Evolutionary conservation across 2,888 invertebrate genomes (phyloP).

Genomic region (Nephrotoma guestfalica): DNA sequence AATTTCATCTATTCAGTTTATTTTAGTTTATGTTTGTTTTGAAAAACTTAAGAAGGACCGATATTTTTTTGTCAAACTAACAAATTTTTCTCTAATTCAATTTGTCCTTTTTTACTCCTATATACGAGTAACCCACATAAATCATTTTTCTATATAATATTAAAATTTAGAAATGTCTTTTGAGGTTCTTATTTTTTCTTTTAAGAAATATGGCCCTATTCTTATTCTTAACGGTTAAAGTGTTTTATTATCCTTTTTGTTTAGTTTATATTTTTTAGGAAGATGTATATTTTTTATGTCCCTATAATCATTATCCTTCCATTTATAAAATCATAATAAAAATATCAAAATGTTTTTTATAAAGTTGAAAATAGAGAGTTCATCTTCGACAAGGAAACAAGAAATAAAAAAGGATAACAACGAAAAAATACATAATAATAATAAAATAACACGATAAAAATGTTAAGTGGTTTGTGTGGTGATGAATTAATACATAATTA

Average conservation of each 20-base stretch:
- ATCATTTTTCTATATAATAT: background rate
- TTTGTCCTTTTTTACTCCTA: background rate
- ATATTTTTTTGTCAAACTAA: background rate
- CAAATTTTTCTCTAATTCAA: background rate
- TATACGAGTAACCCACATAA: background rate
- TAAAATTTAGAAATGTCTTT: background rate
- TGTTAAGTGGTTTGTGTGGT: background rate
- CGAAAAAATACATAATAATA: background rate
- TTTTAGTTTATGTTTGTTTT: background rate
- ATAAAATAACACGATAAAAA: background rate
- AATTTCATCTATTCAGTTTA: background rate
- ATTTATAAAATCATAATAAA: background rate
- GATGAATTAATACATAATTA: background rate
- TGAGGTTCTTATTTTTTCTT: background rate
- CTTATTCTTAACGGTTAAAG: background rate
- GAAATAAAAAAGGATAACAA: background rate
- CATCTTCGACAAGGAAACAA: background rate
- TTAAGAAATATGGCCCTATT: background rate
- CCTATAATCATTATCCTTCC: background rate
- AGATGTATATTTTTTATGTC: background rate
- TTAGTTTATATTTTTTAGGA: background rate
- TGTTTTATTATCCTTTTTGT: background rate
- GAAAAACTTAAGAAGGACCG: background rate
- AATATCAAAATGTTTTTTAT: background rate
- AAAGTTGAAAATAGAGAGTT: background rate